phyloP scores from a whole-genome alignment of 1,140 invertebrate genomes.

The Atta texana region DNA sequence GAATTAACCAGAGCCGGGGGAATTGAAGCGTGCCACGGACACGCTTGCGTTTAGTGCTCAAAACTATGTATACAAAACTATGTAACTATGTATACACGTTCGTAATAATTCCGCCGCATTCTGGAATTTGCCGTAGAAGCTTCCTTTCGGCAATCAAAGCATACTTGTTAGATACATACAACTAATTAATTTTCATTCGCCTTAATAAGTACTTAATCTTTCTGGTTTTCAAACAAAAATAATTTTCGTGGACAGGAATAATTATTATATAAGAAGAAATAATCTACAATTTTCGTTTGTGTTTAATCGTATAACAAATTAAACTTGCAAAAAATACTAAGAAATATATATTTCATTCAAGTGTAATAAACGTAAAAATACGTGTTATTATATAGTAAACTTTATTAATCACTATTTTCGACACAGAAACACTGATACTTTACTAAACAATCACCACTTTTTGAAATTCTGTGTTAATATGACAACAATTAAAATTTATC shows the following conservation, averaged over 20 bases:
- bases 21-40: constrained; percentile 39
- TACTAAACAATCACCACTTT: neutral
- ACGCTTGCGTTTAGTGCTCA: neutral
- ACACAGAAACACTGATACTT: neutral
- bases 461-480: neutral
- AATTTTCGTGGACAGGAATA: neutral
- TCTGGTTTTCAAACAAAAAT: neutral
- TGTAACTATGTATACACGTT: neutral
- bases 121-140: neutral
- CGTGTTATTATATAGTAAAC: neutral
- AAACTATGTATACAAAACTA: constrained; percentile 38
- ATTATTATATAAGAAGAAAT: constrained; percentile 2
- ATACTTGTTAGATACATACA: neutral
- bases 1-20: constrained; percentile 45
- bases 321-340: neutral
- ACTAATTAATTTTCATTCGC: neutral
- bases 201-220: neutral
- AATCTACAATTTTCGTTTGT: neutral
- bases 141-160: neutral
- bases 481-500: neutral
- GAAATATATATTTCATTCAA: neutral
- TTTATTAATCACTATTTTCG: constrained; percentile 8
- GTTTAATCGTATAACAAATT: neutral
- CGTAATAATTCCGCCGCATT: constrained; percentile 32
- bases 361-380: neutral